Evolutionary conservation across 2,888 invertebrate species (phyloP).

Genomic region (Dasysyrphus albostriatus): DNA sequence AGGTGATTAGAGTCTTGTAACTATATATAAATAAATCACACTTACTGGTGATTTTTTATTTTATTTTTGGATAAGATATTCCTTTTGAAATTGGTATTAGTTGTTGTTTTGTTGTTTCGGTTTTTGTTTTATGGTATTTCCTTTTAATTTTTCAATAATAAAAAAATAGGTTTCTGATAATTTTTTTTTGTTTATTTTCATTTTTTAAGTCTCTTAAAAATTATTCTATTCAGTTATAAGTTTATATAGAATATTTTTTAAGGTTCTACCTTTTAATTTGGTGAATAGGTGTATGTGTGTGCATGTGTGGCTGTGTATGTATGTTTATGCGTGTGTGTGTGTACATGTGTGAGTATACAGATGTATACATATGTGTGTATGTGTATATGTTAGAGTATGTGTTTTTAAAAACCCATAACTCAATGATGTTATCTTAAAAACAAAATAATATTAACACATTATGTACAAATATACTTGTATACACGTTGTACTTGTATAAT

Average conservation of each 20-base stretch:
- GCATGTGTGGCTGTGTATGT: neutral
- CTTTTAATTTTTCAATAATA: constrained; percentile 55
- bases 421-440: constrained; percentile 30
- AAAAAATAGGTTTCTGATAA: constrained; percentile 69
- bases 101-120: constrained; percentile 13
- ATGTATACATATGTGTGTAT: neutral
- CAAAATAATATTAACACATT: constrained; percentile 12
- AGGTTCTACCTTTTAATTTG: constrained; percentile 23
- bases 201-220: constrained; percentile 62
- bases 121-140: constrained; percentile 21
- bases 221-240: constrained; percentile 56
- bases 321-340: neutral
- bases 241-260: constrained; percentile 50
- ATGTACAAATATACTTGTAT: constrained; percentile 43
- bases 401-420: constrained; percentile 28
- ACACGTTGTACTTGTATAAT: constrained; percentile 30
- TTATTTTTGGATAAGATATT: constrained; percentile 22
- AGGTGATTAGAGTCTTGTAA: constrained; percentile 62
- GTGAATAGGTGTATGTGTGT: neutral
- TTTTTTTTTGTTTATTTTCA: constrained; percentile 34
- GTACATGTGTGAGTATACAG: constrained; percentile 2
- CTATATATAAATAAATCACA: constrained; percentile 53
- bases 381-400: neutral
- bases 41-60: constrained; percentile 43
- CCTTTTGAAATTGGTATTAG: constrained; percentile 15